Conservation (phyloP, 2,797 vertebrate species). For the Gallinago solitaria region DNA sequence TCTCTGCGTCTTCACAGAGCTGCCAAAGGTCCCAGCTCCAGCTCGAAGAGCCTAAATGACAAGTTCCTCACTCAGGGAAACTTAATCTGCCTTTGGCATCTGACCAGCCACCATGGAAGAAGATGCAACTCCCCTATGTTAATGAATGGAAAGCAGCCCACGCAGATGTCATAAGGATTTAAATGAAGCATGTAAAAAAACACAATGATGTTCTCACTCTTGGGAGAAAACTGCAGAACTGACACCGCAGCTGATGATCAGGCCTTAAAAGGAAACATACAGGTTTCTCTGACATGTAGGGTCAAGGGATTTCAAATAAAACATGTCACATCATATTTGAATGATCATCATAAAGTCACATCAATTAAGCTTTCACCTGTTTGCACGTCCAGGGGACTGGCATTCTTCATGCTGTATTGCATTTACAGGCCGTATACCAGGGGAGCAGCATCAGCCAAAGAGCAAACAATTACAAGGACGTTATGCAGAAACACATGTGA, state of each 20-base stretch:
- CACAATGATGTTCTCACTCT: slow-evolving; percentile 46
- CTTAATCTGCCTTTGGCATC: slow-evolving; percentile 33
- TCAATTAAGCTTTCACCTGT: slow-evolving; percentile 18
- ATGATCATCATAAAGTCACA: background rate
- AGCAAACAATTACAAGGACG: background rate
- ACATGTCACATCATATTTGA: background rate
- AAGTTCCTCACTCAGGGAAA: slow-evolving; percentile 53
- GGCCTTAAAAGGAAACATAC: slow-evolving; percentile 23
- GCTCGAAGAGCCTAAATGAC: background rate
- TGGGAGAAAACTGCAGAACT: slow-evolving; percentile 17
- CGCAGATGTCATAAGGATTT: slow-evolving; percentile 56
- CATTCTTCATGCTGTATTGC: rapidly evolving
- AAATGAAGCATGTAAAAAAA: slow-evolving; percentile 44
- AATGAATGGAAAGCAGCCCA: slow-evolving; percentile 64
- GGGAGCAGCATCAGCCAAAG: background rate
- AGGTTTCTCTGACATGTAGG: background rate
- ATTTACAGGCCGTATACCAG: background rate
- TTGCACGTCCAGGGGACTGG: background rate
- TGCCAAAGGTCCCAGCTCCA: slow-evolving; percentile 43
- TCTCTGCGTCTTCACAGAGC: background rate
- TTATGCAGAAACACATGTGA: slow-evolving; percentile 11
- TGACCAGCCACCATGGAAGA: slow-evolving; percentile 61
- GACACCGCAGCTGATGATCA: background rate
- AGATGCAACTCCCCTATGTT: slow-evolving; percentile 53
- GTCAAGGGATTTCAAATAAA: background rate